phyloP scores from a whole-genome alignment of 2,797 vertebrate genomes.

The Paguma larvata region DNA sequence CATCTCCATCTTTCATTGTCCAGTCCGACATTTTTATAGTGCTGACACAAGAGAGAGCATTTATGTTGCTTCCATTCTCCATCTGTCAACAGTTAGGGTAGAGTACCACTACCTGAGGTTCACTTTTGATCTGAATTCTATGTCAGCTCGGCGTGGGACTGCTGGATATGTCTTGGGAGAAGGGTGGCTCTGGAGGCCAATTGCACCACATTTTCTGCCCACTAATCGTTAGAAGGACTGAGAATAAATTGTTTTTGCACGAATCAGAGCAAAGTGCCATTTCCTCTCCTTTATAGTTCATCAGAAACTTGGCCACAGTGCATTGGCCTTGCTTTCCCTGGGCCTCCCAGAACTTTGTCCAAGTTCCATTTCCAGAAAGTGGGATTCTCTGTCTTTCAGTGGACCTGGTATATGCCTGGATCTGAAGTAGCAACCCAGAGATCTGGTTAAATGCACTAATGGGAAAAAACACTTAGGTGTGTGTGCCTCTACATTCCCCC shows the following conservation, averaged over 20 bases:
- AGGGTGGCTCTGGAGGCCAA: slow-evolving; percentile 66
- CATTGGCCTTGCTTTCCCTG: slow-evolving; percentile 48
- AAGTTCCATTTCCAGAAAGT: slow-evolving; percentile 50
- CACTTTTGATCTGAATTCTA: slow-evolving; percentile 88
- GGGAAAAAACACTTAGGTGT: neutral
- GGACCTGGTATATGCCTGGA: neutral
- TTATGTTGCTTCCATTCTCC: slow-evolving; percentile 87
- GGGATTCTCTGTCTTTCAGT: neutral
- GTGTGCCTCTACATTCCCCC: neutral
- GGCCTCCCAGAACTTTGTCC: slow-evolving; percentile 38
- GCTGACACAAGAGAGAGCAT: slow-evolving; percentile 89
- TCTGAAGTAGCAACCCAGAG: neutral
- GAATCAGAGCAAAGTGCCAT: slow-evolving; percentile 55
- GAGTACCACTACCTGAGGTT: slow-evolving; percentile 83
- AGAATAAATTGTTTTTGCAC: slow-evolving; percentile 75
- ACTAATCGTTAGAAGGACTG: slow-evolving; percentile 78
- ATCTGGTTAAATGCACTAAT: neutral
- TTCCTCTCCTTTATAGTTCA: slow-evolving; percentile 74
- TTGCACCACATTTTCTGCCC: slow-evolving; percentile 65
- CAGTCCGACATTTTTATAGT: slow-evolving; percentile 89
- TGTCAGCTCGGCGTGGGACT: slow-evolving; percentile 67
- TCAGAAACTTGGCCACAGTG: neutral
- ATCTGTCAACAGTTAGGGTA: slow-evolving; percentile 90
- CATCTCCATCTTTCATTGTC: slow-evolving; percentile 89
- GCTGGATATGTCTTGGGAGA: slow-evolving; percentile 45